phyloP scores from a whole-genome alignment of 2,113 vertebrate species.

The Chionodraco myersi region DNA sequence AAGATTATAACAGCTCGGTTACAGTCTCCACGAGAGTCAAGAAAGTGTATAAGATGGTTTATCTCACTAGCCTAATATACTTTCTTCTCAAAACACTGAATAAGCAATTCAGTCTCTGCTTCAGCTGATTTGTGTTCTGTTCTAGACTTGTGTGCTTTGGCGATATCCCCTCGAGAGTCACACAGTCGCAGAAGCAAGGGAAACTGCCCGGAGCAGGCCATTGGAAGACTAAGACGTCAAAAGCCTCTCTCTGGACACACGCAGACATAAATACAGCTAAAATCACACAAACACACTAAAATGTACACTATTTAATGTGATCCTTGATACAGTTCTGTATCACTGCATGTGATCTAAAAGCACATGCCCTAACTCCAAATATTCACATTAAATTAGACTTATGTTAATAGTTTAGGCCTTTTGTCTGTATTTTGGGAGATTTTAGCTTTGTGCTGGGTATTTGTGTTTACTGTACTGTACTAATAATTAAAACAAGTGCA shows the following conservation, averaged over 20 bases:
- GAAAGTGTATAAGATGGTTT: not conserved
- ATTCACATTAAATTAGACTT: not conserved
- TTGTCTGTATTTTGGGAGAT: not conserved
- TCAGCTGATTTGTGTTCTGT: not conserved
- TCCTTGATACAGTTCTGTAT: not conserved
- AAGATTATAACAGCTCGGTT: not conserved
- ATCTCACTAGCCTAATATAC: not conserved
- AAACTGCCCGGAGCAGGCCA: slow-evolving; percentile 35
- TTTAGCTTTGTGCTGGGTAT: too few relatives aligned
- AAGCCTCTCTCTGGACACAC: not conserved
- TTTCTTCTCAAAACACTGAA: slow-evolving; percentile 1
- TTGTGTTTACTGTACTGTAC: not conserved
- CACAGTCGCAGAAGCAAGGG: slow-evolving; percentile 46
- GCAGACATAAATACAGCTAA: not conserved
- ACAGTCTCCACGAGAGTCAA: not conserved
- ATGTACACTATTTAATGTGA: not conserved
- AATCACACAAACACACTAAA: not conserved
- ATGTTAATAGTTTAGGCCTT: not conserved
- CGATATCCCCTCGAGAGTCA: slow-evolving; percentile 38
- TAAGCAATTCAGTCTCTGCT: slow-evolving; percentile 3
- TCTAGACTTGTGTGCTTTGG: slow-evolving; percentile 24
- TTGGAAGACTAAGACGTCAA: slow-evolving; percentile 2
- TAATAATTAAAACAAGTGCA: too few relatives aligned
- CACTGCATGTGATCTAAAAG: not conserved
- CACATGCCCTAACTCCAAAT: not conserved